phyloP scores from a whole-genome alignment of 2,797 vertebrate species.

The Iguana delicatissima region DNA sequence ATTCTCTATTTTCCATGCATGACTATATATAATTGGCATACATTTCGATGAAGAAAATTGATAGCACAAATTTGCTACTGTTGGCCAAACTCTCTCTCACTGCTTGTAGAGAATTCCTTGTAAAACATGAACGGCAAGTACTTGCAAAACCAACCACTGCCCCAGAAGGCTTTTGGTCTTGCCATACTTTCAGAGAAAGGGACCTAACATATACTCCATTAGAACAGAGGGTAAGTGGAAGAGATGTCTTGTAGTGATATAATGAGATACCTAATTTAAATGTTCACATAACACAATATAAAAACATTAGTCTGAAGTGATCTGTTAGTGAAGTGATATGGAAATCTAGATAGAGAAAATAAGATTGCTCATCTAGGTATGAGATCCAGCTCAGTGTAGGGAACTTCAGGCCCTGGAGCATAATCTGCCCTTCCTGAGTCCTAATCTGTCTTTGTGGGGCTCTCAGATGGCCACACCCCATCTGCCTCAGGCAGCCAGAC shows the following conservation, averaged over 20 bases:
- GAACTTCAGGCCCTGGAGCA: background rate
- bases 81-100: conserved; percentile 27
- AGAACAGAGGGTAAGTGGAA: background rate
- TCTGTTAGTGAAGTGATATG: background rate
- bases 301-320: background rate
- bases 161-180: background rate
- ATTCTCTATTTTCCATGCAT: conserved; percentile 18
- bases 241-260: background rate
- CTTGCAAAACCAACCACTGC: background rate
- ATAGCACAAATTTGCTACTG: background rate
- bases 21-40: conserved; percentile 36
- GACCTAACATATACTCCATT: background rate
- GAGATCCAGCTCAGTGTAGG: background rate
- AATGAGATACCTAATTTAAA: background rate
- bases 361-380: too few species aligned
- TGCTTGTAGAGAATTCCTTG: background rate
- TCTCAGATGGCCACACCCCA: too few species aligned
- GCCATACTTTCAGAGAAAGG: background rate
- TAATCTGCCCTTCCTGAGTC: too few species aligned
- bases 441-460: too few species aligned
- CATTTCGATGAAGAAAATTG: conserved; percentile 31
- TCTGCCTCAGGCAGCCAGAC: too few species aligned
- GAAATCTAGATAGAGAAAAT: background rate
- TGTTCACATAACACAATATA: background rate
- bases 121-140: background rate